Conservation (phyloP, 1,140 invertebrate species). For the Heliconius congener region DNA sequence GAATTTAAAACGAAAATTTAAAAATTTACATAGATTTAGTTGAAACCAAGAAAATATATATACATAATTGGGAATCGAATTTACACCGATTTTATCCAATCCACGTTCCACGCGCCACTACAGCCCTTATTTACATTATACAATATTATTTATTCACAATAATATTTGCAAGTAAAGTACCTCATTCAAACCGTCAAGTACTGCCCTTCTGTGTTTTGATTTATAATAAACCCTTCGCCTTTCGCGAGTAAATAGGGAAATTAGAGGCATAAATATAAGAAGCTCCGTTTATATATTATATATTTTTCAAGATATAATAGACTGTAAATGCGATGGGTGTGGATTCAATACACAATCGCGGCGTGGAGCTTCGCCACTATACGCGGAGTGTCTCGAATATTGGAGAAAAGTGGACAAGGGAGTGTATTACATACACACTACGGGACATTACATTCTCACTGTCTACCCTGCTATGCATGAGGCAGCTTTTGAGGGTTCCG, state of each 20-base stretch:
- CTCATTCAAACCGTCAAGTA: constrained; percentile 27
- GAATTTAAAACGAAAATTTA: too few species aligned
- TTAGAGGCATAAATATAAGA: constrained; percentile 19
- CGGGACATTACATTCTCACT: too few species aligned
- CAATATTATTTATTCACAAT: constrained; percentile 9
- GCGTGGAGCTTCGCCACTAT: too few species aligned
- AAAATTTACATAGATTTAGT: too few species aligned
- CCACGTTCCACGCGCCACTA: neutral
- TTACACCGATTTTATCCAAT: neutral
- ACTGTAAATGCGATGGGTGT: too few species aligned
- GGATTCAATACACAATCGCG: too few species aligned
- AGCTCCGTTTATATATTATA: neutral
- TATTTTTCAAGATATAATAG: neutral
- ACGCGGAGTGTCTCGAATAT: too few species aligned
- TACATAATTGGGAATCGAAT: neutral
- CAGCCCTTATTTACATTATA: neutral
- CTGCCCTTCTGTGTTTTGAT: constrained; percentile 29
- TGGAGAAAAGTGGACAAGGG: too few species aligned
- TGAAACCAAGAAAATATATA: too few species aligned
- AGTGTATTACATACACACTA: too few species aligned
- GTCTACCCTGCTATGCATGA: too few species aligned
- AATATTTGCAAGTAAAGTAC: constrained; percentile 37
- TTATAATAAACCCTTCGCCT: constrained; percentile 30
- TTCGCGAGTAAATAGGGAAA: constrained; percentile 30
- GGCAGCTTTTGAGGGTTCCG: too few species aligned